Evolutionary conservation across 1,140 invertebrate species (phyloP).

Genomic region (Bombus impatiens): DNA sequence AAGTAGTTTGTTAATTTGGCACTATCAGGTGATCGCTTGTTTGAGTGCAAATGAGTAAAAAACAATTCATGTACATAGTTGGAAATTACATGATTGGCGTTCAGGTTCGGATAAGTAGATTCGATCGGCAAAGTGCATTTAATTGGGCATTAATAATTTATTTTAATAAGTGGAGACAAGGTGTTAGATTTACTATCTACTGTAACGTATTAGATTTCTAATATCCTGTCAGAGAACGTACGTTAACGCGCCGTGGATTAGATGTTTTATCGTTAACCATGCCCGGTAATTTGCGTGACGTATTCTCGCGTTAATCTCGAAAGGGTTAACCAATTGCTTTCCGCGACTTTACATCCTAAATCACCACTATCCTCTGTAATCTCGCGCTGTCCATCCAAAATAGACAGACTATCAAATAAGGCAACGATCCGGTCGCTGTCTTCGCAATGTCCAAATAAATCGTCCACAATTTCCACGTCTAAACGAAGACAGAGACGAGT

Average conservation of each 20-base stretch:
- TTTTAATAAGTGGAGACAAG: not conserved
- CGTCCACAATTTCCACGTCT: not conserved
- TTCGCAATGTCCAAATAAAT: not conserved
- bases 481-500: not conserved
- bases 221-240: not conserved
- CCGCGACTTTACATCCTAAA: not conserved
- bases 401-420: not conserved
- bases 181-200: not conserved
- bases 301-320: not conserved
- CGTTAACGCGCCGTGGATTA: not conserved
- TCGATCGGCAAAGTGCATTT: not conserved
- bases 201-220: not conserved
- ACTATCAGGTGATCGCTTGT: too few species aligned
- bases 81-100: not conserved
- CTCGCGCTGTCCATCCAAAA: not conserved
- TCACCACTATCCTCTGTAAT: not conserved
- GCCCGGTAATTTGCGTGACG: not conserved
- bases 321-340: not conserved
- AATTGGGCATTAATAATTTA: not conserved
- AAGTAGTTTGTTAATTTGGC: too few species aligned
- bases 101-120: not conserved
- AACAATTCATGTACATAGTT: not conserved
- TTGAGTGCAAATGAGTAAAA: too few species aligned
- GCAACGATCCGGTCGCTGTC: not conserved
- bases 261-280: not conserved